Percentiles rank a stretch among this genome's conserved stretches.
Conservation (phyloP, 2,888 invertebrate species). For the Ornithoptera alexandrae region DNA sequence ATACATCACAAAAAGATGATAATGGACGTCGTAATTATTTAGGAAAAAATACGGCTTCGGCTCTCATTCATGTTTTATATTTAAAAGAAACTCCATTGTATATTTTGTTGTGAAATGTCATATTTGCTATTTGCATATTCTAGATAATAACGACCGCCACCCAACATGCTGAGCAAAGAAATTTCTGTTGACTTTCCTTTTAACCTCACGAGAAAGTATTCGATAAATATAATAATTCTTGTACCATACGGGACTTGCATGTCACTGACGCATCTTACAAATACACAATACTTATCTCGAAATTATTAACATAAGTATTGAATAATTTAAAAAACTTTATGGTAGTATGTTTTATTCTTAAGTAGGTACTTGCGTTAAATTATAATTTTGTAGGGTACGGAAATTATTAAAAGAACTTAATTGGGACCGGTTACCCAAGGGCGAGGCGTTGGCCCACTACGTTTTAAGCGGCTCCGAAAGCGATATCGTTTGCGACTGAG, state of each 20-base stretch:
- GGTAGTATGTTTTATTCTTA: background rate
- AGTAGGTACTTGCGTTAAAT: constrained; percentile 16
- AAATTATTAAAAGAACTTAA: constrained; percentile 9
- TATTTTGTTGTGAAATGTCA: background rate
- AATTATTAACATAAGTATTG: background rate
- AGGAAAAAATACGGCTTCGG: background rate
- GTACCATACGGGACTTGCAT: background rate
- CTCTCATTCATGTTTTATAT: background rate
- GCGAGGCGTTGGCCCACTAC: constrained; percentile 12
- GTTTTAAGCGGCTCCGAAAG: constrained; percentile 5
- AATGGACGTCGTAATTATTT: background rate
- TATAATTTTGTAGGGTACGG: constrained; percentile 20
- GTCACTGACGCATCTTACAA: background rate
- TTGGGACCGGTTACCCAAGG: constrained; percentile 13
- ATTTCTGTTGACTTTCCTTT: constrained; percentile 14
- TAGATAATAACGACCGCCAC: background rate
- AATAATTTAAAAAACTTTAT: constrained; percentile 7
- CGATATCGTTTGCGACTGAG: constrained; percentile 15
- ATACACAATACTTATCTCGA: background rate
- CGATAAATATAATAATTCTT: constrained; percentile 13
- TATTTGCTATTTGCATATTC: constrained; percentile 3
- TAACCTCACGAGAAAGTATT: constrained; percentile 13
- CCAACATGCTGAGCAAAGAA: background rate
- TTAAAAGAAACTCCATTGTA: background rate
- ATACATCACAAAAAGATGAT: too few species aligned